Conservation (phyloP, 1,140 invertebrate genomes). For the Drosophila teissieri region DNA sequence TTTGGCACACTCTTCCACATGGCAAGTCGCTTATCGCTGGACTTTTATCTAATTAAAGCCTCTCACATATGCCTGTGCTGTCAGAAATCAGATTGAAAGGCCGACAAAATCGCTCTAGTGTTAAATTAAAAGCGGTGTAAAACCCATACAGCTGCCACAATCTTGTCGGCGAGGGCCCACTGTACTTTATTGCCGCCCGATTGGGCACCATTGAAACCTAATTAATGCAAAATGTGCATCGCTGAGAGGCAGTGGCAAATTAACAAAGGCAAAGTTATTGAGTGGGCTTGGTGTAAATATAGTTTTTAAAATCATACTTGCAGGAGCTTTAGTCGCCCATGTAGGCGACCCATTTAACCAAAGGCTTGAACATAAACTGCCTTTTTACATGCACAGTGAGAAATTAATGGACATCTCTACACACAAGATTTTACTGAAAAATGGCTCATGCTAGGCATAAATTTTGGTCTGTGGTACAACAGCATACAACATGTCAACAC, state of each 20-base stretch:
- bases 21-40: constrained; percentile 51
- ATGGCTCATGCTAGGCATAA: not conserved
- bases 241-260: constrained; percentile 16
- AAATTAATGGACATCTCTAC: not conserved
- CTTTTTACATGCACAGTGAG: not conserved
- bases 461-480: not conserved
- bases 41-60: constrained; percentile 66
- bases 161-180: constrained; percentile 8
- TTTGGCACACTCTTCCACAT: constrained; percentile 50
- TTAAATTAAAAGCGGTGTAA: constrained; percentile 62
- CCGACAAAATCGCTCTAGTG: constrained; percentile 77
- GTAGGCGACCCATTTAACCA: constrained; percentile 40
- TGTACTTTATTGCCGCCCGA: constrained; percentile 48
- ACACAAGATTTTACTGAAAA: not conserved
- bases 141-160: not conserved
- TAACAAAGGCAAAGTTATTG: constrained; percentile 35
- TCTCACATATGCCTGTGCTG: constrained; percentile 22
- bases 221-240: constrained; percentile 43
- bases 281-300: constrained; percentile 34
- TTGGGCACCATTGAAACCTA: constrained; percentile 46
- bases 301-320: constrained; percentile 40
- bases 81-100: constrained; percentile 64
- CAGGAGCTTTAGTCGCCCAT: constrained; percentile 23
- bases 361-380: not conserved
- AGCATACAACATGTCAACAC: not conserved